Evolutionary conservation across 2,888 invertebrate genomes (phyloP), one percentile per base, ranked within the genome.

Genomic region (Ypsolopha scabrella): DNA sequence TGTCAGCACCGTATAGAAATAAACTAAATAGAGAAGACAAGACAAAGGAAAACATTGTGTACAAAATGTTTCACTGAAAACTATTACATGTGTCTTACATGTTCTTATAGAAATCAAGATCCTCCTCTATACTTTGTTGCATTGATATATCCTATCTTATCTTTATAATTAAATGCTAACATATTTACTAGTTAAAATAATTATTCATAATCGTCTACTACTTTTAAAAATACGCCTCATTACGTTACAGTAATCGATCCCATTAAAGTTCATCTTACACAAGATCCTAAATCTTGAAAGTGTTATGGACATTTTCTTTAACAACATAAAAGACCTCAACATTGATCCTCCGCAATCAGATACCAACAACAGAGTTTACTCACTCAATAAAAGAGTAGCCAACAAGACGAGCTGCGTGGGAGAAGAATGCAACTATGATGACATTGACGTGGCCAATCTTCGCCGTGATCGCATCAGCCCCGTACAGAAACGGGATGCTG

Each of bases 341-440:
- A 46, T 35, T 46, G 36, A 7, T 35, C 34, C 46, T 10, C 9
- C n/a, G 7, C 6, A 34, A 46, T 35, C 46, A 35, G 34, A 35
- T 36, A 46, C 33, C 34, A 6, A 13, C 46, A 46, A 46, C 36
- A n/a, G 13, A n/a, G 11, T 10, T 58, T 61, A 87, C 90, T 91
- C 80, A 94, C 94, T 92, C 92, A 60, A 95, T 94, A 67, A 93
- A 91, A 13, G 95, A 94, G 78, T 95, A 95, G 56, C 94, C 94
- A 62, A 94, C 92, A 52, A 94, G 88, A 61, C 95, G 89, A 52
- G 92, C 91, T 51, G 94, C 92, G 81, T 95, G 95, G 61, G 94
- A 93, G 80, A 94, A 91, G 85, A 95, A 94, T 56, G 95, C 94
- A 54, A 94, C 88, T 58, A 94, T 92, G 75, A 95, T 93, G 64